phyloP scores from a whole-genome alignment of 2,113 vertebrate species.

The Lonchura striata region DNA sequence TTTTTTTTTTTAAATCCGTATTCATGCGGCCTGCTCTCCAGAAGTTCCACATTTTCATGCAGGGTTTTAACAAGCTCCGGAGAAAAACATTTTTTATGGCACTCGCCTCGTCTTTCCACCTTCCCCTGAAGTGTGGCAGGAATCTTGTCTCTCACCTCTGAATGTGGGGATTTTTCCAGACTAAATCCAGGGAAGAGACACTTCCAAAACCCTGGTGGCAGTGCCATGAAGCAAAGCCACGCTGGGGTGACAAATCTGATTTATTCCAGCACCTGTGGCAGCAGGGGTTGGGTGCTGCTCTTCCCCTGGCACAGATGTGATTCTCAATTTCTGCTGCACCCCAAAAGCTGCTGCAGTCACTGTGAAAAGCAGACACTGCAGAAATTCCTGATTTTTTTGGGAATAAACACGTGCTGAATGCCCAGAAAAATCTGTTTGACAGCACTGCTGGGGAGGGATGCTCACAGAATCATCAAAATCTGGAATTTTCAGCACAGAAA shows the following conservation, averaged over 20 bases:
- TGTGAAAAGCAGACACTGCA: not conserved
- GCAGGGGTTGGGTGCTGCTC: fast-evolving
- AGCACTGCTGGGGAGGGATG: not conserved
- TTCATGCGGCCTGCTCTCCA: not conserved
- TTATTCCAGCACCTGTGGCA: not conserved
- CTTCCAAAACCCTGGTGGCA: not conserved
- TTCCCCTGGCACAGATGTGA: not conserved
- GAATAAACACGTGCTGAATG: not conserved
- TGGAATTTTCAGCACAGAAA: not conserved
- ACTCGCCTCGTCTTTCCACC: not conserved
- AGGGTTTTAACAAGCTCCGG: not conserved
- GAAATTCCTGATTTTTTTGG: not conserved
- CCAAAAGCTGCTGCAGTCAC: not conserved
- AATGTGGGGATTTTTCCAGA: not conserved
- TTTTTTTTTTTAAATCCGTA: fast-evolving
- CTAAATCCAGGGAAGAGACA: not conserved
- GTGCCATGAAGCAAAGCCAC: fast-evolving
- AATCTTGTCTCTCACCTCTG: not conserved
- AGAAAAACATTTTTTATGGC: not conserved
- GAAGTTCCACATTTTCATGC: not conserved
- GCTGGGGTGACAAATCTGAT: fast-evolving
- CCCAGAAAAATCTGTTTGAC: not conserved
- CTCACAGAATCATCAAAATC: not conserved
- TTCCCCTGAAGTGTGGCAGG: not conserved
- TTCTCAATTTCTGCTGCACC: not conserved